phyloP scores from a whole-genome alignment of 2,113 vertebrate genomes.

The Cynocephalus volans region DNA sequence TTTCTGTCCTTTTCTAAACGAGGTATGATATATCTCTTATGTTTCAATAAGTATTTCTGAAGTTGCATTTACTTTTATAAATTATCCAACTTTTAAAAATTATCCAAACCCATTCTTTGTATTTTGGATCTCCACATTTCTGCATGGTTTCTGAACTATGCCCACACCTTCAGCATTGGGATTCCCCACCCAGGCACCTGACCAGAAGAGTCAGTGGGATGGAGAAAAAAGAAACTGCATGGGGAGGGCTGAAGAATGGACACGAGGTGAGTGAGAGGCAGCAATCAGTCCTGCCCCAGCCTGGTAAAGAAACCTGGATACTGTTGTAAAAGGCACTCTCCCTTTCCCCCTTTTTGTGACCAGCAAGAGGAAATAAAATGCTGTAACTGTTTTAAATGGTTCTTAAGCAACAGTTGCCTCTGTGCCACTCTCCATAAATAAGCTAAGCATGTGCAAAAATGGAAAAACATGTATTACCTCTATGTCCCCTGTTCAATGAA shows the following conservation, averaged over 20 bases:
- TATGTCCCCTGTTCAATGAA: neutral
- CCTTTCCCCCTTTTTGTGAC: neutral
- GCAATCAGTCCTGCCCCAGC: neutral
- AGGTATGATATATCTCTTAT: neutral
- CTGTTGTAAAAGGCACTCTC: neutral
- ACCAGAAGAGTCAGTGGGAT: neutral
- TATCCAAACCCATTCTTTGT: neutral
- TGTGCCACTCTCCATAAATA: neutral
- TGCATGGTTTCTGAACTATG: neutral
- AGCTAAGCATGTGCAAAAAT: neutral
- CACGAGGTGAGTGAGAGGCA: neutral
- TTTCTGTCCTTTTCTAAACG: neutral
- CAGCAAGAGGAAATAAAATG: neutral
- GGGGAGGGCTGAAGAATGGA: neutral
- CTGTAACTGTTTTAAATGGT: neutral
- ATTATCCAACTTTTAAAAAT: neutral
- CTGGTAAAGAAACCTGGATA: neutral
- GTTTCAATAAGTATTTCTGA: neutral
- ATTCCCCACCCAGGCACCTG: neutral
- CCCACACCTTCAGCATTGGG: rapidly evolving
- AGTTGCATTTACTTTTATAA: neutral
- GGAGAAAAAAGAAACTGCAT: neutral
- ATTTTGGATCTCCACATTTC: neutral
- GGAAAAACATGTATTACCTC: neutral
- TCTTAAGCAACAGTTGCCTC: neutral